phyloP scores from a whole-genome alignment of 1,140 invertebrate species.

The Sitophilus oryzae region DNA sequence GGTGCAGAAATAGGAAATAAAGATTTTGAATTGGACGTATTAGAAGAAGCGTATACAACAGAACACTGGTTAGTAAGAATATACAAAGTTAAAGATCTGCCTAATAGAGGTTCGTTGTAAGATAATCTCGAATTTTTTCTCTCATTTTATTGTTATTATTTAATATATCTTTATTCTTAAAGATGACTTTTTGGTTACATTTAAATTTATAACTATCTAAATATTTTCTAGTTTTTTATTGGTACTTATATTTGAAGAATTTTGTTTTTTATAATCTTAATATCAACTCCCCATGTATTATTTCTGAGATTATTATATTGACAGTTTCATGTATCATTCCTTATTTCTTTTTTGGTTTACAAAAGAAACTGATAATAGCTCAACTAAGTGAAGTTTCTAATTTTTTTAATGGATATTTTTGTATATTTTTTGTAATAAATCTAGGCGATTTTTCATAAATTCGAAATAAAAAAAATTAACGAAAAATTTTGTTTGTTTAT shows the following conservation, averaged over 20 bases:
- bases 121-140: no score
- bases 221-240: background rate
- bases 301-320: background rate
- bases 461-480: background rate
- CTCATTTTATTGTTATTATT: no score
- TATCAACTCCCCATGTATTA: no score
- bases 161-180: no score
- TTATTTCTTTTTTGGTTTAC: background rate
- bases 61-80: slow-evolving; percentile 95
- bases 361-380: background rate
- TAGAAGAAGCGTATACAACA: slow-evolving; percentile 92
- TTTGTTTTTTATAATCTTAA: background rate
- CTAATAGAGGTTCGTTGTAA: slow-evolving; percentile 61
- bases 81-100: slow-evolving; percentile 88
- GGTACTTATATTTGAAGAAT: background rate
- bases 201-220: background rate
- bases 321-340: background rate
- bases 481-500: no score
- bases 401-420: slow-evolving; percentile 5
- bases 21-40: slow-evolving; percentile 85
- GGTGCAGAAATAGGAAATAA: slow-evolving; percentile 91
- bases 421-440: slow-evolving; percentile 8
- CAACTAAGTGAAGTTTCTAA: background rate
- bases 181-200: background rate
- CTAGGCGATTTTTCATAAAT: background rate